Evolutionary conservation across 2,888 invertebrate genomes (phyloP).

Genomic region (Metellina segmentata): DNA sequence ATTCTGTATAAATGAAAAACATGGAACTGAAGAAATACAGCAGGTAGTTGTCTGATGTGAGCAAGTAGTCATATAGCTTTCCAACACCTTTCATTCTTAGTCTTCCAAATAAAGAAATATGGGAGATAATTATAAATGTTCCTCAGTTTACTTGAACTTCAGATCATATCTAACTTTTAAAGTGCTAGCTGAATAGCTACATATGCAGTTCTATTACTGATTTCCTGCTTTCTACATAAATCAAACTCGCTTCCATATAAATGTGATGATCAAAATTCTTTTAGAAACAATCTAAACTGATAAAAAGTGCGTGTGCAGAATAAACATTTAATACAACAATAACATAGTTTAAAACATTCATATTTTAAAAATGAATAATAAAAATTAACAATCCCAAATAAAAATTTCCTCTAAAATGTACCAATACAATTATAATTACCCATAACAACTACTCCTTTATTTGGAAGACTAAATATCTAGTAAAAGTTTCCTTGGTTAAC

Average conservation of each 20-base stretch:
- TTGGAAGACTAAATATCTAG: constrained; percentile 76
- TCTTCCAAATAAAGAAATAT: constrained; percentile 74
- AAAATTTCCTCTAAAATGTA: constrained; percentile 48
- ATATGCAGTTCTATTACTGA: background rate
- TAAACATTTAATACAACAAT: constrained; percentile 27
- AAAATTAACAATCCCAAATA: constrained; percentile 65
- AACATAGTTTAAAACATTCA: constrained; percentile 40
- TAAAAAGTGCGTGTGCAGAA: constrained; percentile 4
- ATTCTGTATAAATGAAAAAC: constrained; percentile 67
- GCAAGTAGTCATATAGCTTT: constrained; percentile 72
- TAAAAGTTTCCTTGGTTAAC: constrained; percentile 76
- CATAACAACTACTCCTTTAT: constrained; percentile 68
- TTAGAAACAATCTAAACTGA: constrained; percentile 17
- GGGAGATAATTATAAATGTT: constrained; percentile 30
- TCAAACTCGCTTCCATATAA: background rate
- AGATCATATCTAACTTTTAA: background rate
- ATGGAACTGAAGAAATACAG: constrained; percentile 69
- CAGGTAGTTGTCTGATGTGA: constrained; percentile 61
- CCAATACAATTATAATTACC: constrained; percentile 49
- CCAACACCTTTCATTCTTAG: constrained; percentile 66
- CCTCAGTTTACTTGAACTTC: background rate
- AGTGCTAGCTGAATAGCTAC: background rate
- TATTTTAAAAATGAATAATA: constrained; percentile 14
- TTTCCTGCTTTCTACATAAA: background rate
- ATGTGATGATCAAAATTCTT: background rate